These are phyloP conservation scores for Eidolon dupreanum DNA, from an alignment of 2,797 vertebrate species.

Conservation along the genomic window DNA sequence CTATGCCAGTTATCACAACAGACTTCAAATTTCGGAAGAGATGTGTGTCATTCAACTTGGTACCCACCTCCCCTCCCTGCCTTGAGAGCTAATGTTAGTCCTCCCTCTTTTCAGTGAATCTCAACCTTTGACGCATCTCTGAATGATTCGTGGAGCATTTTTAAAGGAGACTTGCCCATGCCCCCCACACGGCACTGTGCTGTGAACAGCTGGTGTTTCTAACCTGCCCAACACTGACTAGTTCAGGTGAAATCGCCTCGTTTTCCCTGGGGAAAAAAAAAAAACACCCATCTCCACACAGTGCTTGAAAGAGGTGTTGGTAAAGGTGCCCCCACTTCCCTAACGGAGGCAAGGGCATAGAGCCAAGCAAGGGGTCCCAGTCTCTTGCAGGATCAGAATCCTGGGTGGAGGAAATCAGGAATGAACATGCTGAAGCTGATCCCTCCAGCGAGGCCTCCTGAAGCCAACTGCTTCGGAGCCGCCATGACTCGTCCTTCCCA, in stretches of 20 bases:
- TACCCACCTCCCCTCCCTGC: not conserved
- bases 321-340: not conserved
- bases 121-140: not conserved
- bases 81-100: not conserved
- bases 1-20: not conserved
- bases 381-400: not conserved
- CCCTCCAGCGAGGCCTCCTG: not conserved
- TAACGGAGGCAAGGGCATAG: rapidly evolving
- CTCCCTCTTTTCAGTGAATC: not conserved
- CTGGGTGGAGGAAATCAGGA: not conserved
- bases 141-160: not conserved
- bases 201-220: not conserved
- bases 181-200: no score
- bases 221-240: not conserved
- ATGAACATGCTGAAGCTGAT: not conserved
- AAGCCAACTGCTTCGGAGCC: not conserved
- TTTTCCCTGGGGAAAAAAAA: not conserved
- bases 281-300: not conserved
- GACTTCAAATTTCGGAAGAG: not conserved
- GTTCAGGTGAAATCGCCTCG: not conserved
- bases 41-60: not conserved
- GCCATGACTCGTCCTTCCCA: not conserved
- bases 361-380: not conserved
- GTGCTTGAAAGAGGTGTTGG: no score
- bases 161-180: not conserved